phyloP scores from a whole-genome alignment of 2,797 vertebrate species.

The Halcyon smyrnensis region DNA sequence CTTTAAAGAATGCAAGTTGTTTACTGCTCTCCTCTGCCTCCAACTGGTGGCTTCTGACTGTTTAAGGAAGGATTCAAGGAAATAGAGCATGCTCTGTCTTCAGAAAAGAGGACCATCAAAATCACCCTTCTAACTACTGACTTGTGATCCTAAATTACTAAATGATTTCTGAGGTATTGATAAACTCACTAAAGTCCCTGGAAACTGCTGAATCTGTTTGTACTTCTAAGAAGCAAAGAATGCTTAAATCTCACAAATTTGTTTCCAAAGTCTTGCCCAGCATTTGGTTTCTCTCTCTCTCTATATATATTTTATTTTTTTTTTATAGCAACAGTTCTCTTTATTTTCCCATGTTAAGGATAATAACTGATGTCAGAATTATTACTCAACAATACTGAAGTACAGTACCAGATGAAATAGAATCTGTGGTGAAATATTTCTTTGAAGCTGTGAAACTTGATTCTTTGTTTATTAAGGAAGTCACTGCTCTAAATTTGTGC shows the following conservation, averaged over 20 bases:
- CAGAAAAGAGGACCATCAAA: not conserved
- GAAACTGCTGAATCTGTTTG: not conserved
- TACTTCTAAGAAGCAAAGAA: not conserved
- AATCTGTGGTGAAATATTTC: conserved; percentile 15
- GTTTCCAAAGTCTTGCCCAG: not conserved
- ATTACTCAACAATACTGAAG: conserved; percentile 7
- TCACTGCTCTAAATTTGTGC: not conserved
- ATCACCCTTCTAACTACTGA: not conserved
- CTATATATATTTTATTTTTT: not conserved
- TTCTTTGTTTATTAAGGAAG: conserved; percentile 28
- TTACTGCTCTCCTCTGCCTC: not conserved
- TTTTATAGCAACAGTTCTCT: not conserved
- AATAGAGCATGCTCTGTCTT: not conserved
- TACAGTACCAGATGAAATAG: conserved; percentile 5
- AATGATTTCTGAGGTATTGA: not conserved
- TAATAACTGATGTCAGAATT: conserved; percentile 20
- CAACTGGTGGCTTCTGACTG: not conserved
- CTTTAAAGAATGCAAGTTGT: not conserved
- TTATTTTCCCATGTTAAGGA: not conserved
- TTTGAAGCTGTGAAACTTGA: conserved; percentile 21
- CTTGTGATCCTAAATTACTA: not conserved
- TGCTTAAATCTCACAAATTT: not conserved
- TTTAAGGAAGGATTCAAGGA: not conserved
- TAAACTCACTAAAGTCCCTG: not conserved
- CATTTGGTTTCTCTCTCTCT: not conserved